These are phyloP conservation scores for Quadroppia sp. DNA, from an alignment of 2,888 invertebrate genomes.

Conservation along the genomic window DNA sequence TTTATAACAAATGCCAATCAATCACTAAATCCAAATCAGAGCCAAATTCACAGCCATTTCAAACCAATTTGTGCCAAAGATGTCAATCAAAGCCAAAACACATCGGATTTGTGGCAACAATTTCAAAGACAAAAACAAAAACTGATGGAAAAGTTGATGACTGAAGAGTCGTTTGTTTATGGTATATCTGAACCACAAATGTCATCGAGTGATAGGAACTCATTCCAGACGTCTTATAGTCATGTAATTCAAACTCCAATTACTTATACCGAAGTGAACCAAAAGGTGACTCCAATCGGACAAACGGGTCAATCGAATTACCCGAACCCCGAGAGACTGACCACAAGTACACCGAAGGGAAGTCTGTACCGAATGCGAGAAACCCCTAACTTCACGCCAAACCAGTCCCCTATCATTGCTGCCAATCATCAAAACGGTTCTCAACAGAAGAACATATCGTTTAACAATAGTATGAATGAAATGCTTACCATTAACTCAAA, in stretches of 20 bases:
- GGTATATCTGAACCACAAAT: not conserved
- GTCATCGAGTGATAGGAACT: not conserved
- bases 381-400: not conserved
- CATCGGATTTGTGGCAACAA: conserved; percentile 48
- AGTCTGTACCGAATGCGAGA: not conserved
- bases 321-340: conserved; percentile 42
- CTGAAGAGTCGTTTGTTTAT: conserved; percentile 6
- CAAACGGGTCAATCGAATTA: conserved; percentile 42
- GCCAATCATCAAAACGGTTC: not conserved
- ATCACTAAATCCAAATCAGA: not conserved
- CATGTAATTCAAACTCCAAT: conserved; percentile 6
- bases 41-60: not conserved
- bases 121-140: conserved; percentile 46
- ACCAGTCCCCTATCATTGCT: conserved; percentile 11
- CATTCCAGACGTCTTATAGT: not conserved
- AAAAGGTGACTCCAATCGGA: conserved; percentile 31
- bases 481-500: conserved; percentile 23
- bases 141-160: conserved; percentile 33
- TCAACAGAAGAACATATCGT: not conserved
- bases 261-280: not conserved
- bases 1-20: not conserved
- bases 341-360: conserved; percentile 46
- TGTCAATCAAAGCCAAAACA: conserved; percentile 23
- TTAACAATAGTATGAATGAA: conserved; percentile 21
- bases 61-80: conserved; percentile 23